These are phyloP conservation scores for Meta bourneti DNA, from an alignment of 2,888 invertebrate genomes.

Conservation along the genomic window DNA sequence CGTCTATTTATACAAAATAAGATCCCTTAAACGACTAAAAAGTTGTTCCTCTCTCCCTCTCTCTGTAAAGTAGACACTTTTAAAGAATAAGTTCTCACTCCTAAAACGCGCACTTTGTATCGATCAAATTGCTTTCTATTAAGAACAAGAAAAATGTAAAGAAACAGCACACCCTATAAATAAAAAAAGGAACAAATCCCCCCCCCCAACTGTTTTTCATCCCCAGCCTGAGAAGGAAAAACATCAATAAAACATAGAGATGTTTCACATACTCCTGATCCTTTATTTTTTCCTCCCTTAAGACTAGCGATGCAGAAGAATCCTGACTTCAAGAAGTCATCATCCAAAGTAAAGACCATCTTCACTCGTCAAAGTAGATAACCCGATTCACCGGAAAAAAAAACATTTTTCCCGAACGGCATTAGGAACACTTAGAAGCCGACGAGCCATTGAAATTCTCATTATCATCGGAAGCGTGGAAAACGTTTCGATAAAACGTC, in stretches of 20 bases:
- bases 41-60: background rate
- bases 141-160: constrained; percentile 10
- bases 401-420: constrained; percentile 43
- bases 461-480: constrained; percentile 69
- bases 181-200: background rate
- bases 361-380: constrained; percentile 50
- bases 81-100: background rate
- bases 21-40: background rate
- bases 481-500: constrained; percentile 64
- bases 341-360: constrained; percentile 50
- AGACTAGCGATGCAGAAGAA: constrained; percentile 45
- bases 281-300: background rate
- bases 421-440: constrained; percentile 62
- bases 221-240: background rate
- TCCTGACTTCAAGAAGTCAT: constrained; percentile 54
- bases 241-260: constrained; percentile 47
- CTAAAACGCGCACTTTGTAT: background rate
- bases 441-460: constrained; percentile 71
- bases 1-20: background rate
- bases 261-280: constrained; percentile 12
- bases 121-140: constrained; percentile 36
- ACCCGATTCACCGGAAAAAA: constrained; percentile 9
- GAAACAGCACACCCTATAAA: no score
- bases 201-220: background rate
- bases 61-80: background rate